Percentiles rank a stretch among this genome's conserved stretches.
phyloP scores from a whole-genome alignment of 2,113 vertebrate genomes.

The Malurus cyaneus region DNA sequence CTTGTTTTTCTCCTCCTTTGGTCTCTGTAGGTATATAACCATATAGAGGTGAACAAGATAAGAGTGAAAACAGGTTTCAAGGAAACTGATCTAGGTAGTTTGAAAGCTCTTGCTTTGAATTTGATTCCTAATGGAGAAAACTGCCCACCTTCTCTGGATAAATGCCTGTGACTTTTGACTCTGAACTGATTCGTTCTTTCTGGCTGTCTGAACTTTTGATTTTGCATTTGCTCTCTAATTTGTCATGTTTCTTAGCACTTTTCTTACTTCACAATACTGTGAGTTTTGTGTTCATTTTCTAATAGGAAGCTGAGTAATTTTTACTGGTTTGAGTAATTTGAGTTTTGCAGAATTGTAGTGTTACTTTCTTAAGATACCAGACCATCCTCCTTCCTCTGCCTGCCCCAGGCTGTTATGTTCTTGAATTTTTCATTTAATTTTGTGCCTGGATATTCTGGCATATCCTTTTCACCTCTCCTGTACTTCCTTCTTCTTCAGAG shows the following conservation, averaged over 20 bases:
- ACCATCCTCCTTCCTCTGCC: neutral
- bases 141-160: fast-evolving
- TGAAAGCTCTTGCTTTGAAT: neutral
- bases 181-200: neutral
- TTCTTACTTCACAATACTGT: neutral
- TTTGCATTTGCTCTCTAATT: neutral
- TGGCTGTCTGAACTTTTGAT: neutral
- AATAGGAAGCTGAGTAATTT: neutral
- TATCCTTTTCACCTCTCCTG: neutral
- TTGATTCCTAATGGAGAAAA: neutral
- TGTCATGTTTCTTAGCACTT: neutral
- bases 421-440: neutral
- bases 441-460: neutral
- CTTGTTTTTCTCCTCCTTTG: neutral
- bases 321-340: neutral
- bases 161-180: neutral
- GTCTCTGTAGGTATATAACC: neutral
- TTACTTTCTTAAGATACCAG: neutral
- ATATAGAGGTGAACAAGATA: neutral
- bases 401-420: neutral
- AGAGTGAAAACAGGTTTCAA: neutral
- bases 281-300: neutral
- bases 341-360: neutral
- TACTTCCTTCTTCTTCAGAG: neutral
- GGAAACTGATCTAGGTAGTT: neutral